Evolutionary conservation across 92 coral and sea anemone species (phyloP), one percentile per base, ranked within the genome.

Genomic region (Palythoa caribaeorum): DNA sequence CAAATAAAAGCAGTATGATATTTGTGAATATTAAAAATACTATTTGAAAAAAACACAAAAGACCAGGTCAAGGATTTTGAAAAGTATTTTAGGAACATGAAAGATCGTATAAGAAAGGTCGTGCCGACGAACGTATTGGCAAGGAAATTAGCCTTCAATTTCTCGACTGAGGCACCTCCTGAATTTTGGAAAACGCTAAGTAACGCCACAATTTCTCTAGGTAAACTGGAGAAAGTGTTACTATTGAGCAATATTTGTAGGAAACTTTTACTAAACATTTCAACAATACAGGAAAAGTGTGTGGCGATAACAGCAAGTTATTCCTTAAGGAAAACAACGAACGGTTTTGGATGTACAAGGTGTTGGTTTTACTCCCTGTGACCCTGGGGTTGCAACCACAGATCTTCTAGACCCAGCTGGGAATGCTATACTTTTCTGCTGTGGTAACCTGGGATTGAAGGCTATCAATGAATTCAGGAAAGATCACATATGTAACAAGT

Each of bases 281-380:
- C 40, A 90, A 92, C 79, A 92, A 92, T 60, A 92, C 95, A 68
- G 93, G 93, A 52, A 87, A 77, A 28, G 86, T 88, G 81, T 83
- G 77, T 48, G 77, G 74, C 10, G 69, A 76, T 78, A 38, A 44
- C 39, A 68, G 90, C 37, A 85, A 87, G 76, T n/a, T 78, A 13
- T 21, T 35, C 60, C 51, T 77, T 6, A 77, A 87, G 62, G 85
- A 21, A 48, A 87, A 72, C 85, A 87, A 9, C 78, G 78, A 16
- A 87, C 78, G 90, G 90, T 87, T 48, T 16, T 87, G 77, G 90
- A 77, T 68, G 47, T 78, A 12, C 90, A 87, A 69, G 90, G 86
- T 1, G 90, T 78, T 57, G 90, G 54, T 63, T 78, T 21, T 51
- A 52, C 59, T 62, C 47, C 68, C 36, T 78, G 78, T 20, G 78